Base-by-base conservation (phyloP, 2,797 vertebrate species). In the Epinephelus awoara region DNA sequence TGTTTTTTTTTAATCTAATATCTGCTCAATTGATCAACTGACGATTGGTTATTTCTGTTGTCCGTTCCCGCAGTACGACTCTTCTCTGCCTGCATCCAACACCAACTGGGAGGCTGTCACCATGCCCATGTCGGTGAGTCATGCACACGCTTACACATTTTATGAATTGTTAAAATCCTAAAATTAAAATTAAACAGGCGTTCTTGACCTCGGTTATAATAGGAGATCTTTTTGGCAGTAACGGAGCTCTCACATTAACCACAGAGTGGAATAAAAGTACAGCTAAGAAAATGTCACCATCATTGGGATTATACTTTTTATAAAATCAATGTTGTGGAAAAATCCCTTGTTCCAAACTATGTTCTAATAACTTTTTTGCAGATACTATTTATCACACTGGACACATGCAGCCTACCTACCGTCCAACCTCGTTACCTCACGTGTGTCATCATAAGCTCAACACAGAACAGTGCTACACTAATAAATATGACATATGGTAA, bases 91-190 rank as follows among this genome's bases (percentile, higher is more conserved):
- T 78, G 93, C 92, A 54, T 96, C 96, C 70, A 95, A 96, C 85
- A 96, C 93, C 87, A 98, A 98, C 90, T 97, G 96, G 97, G 97
- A 97, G 86, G 96, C 96, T 17, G 95, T 97, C 91, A 96, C 97
- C 68, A 91, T 95, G 81, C 94, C 95, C 64, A 67, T 97, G 88
- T 94, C 90, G 91, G 98, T 99, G 94, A 97, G 97, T 97, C 88
- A 82, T 79, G 79, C 27, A 54, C 27, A 69, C 34, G 44, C 17
- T 72, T 19, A 74, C 71, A 67, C 67, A 69, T 73, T 42, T 23
- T 10, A 54, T 57, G 21, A 59, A 61, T 11, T 42, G 42, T 49
- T 65, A 12, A 52, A 61, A 54, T 18, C 7, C 9, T 42, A 61
- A n/a, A 67, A 56, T 68, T 29, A 18, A 52, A 61, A 64, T 50